Evolutionary conservation across 2,888 invertebrate species (phyloP).

Genomic region (Tiliacea citrago): DNA sequence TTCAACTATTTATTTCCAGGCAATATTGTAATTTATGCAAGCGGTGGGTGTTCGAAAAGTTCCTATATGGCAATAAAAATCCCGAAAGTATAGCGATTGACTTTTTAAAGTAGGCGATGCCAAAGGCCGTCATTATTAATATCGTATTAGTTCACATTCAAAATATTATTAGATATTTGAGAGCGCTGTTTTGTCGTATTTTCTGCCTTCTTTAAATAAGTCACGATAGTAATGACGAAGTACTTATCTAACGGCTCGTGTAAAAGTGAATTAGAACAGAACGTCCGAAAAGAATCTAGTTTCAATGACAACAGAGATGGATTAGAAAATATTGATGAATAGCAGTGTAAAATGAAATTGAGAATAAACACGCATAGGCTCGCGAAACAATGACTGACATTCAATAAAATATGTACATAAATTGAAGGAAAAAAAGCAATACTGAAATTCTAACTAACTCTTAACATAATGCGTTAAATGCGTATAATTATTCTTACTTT

Average conservation of each 20-base stretch:
- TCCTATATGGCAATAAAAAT: conserved; percentile 30
- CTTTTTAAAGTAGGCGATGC: conserved; percentile 7
- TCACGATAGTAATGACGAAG: neutral
- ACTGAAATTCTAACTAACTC: neutral
- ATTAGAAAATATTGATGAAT: conserved; percentile 9
- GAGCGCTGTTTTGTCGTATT: neutral
- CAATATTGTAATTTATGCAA: conserved; percentile 4
- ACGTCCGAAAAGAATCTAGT: neutral
- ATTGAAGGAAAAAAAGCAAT: neutral
- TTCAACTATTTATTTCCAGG: neutral
- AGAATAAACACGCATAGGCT: conserved; percentile 8
- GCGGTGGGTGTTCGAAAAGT: conserved; percentile 16
- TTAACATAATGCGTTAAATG: neutral
- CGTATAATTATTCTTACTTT: neutral
- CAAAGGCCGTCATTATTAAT: neutral
- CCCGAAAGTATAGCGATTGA: conserved; percentile 10
- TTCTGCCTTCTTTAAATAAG: neutral
- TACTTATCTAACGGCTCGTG: neutral
- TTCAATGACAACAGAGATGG: neutral
- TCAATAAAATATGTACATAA: neutral
- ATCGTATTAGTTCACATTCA: neutral
- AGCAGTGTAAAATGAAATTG: conserved; percentile 15
- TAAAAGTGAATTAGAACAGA: conserved; percentile 1
- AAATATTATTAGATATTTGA: conserved; percentile 9
- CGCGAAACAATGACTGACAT: conserved; percentile 11